Evolutionary conservation across 2,113 vertebrate species (phyloP), one percentile per base, ranked within the genome.

Genomic region (Phocoena sinus): DNA sequence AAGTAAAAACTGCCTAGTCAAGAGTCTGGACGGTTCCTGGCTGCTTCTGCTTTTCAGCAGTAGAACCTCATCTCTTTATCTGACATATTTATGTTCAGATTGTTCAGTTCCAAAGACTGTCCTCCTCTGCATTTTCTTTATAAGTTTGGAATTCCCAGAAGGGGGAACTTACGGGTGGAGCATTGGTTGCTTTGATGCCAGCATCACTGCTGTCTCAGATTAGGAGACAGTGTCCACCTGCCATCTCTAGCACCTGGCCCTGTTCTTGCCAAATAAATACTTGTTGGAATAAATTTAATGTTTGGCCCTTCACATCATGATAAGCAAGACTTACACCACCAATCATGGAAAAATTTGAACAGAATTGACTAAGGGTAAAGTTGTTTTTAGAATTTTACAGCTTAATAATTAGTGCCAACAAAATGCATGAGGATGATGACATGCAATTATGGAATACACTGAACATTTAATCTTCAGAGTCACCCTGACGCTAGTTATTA

Each of bases 261-360:
- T 71, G 17, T 86, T 93, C 82, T 81, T 67, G 12, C 1, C 76
- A 95, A 85, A 36, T 85, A 41, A 90, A 71, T 93, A 33, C 76
- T 87, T 63, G 12, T 38, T 62, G 12, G 50, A 56, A 71, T 63
- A 58, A 81, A 79, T 44, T 87, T 67, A 82, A 76, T 47, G 9
- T 50, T 56, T 90, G 53, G 8, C 21, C 17, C 81, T 85, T 86
- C 5, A 31, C 8, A 28, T 92, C 15, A 11, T 53, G 74, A 44
- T 47, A 28, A 21, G 28, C 21, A 96, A 92, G 50, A 53, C 20
- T 56, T 74, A 71, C 3, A 41, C 3, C 20, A 41, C 36, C 33
- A 44, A 25, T 76, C 20, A 6, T 25, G 17, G 50, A 91, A 36
- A 1, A 36, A 84, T 76, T 90, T 91, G 28, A 56, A 53, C 4